Evolutionary conservation across 2,113 vertebrate genomes (phyloP).

Genomic region (Proteles cristata): DNA sequence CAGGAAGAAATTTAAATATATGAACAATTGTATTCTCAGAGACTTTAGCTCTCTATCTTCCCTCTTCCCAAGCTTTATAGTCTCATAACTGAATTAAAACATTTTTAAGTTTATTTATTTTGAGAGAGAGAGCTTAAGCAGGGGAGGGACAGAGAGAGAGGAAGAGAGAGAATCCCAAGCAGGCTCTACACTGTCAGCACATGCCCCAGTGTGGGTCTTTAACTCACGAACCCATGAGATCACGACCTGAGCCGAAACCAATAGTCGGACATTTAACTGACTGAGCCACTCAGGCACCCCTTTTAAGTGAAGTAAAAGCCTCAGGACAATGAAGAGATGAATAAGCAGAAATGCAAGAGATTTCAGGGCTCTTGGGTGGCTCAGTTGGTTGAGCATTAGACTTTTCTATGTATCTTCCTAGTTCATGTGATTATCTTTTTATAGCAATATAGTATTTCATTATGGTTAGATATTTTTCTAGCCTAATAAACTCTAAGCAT

Average conservation of each 20-base stretch:
- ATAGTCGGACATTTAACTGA: no score
- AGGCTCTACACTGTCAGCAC: no score
- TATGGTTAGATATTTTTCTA: background rate
- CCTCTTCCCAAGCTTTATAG: background rate
- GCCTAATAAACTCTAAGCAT: background rate
- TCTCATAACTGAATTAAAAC: constrained; percentile 25
- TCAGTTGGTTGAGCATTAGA: no score
- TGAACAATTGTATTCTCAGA: background rate
- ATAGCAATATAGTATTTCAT: background rate
- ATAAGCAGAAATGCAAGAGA: background rate
- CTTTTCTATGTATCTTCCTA: background rate
- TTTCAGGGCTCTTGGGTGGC: background rate
- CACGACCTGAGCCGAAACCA: no score
- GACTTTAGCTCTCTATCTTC: background rate
- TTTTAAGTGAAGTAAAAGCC: constrained; percentile 13
- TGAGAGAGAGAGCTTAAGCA: no score
- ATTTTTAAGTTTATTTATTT: no score
- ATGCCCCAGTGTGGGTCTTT: no score
- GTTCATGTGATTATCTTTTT: constrained; percentile 33
- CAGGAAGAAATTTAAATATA: background rate
- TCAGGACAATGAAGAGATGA: background rate
- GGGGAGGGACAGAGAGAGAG: no score
- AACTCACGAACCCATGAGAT: no score
- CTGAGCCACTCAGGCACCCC: no score
- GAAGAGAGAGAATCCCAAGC: no score